Evolutionary conservation across 2,113 vertebrate species (phyloP), one percentile per base, ranked within the genome.

Genomic region (Lycaon pictus): DNA sequence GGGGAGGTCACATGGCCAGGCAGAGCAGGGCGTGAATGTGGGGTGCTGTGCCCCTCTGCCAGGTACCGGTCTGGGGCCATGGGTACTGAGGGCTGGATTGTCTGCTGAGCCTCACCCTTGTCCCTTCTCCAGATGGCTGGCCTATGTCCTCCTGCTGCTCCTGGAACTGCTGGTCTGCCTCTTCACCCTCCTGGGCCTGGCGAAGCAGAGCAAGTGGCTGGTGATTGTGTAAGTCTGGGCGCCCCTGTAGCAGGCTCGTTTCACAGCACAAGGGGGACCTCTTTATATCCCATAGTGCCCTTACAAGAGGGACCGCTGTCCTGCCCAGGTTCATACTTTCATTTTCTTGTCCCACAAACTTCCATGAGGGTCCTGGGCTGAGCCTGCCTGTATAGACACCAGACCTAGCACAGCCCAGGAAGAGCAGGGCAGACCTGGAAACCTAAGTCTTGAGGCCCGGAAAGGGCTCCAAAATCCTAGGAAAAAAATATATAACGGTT

Each of bases 191-290:
- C 99, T 99, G 93, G 99, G 99, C 83, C 98, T 99, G 97, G 99
- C 99, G 9, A 99, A 99, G 97, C 99, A 99, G 97, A 99, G 99
- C 95, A 99, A 99, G 97, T 99, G 99, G 99, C 99, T 99, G 87
- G 99, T 99, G 97, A 99, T 99, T 74, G 94, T 99, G 99, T 99
- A 96, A 99, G 99, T 98, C 35, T 3, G 1, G 87, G 56, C 10
- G 0, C 32, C 15, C 12, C 19, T 4, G 3, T 23, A 12, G 71
- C 22, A 11, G 23, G 32, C 43, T 17, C 37, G 5, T 2, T 27
- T 19, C n/a, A 11, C 22, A 17, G 88, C 13, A 6, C 71, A 3
- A 29, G 29, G 56, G 67, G 67, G 55, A 11, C 5, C 10, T 56
- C 27, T 32, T 32, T 51, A 13, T 19, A 35, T 5, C 72, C 16